Base-by-base conservation (phyloP, 2,888 invertebrate genomes). In the Chloromyia formosa region DNA sequence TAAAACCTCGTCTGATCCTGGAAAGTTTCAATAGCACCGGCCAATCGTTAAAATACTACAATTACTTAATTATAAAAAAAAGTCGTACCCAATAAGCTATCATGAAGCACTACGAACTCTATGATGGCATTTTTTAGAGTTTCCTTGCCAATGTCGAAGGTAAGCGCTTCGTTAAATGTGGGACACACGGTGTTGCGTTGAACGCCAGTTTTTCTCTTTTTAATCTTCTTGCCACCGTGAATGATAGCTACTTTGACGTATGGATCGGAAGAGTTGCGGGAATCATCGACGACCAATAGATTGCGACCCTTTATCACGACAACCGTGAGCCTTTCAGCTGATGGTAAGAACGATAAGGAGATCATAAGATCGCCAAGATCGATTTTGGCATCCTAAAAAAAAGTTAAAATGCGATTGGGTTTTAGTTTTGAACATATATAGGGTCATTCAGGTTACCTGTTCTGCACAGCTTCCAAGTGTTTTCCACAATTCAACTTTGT, bases 161-260 rank as follows among this genome's bases (percentile, higher is more conserved):
- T 94, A 77, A 97, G 87, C 0, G 96, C 95, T 83, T 97, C 97
- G 83, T 97, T 97, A 86, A 95, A 97, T 0, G 96, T 92, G 0
- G 97, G 96, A 82, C 90, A 92, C 0, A 96, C 87, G 0, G 94
- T 95, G 80, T 93, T 93, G 82, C 93, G 92, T 84, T 94, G 93
- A 0, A 96, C 95, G 0, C 94, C 92, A 0, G 97, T 96, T 85
- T 96, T 96, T 85, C 95, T 94, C 87, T 96, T 96, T 86, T 96
- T 96, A 80, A 97, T 93, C 76, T 96, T 88, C 83, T 95, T 94
- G 1, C 94, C 94, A 84, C 94, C 93, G 81, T 94, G 94, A 79
- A 96, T 89, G 74, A 97, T 88, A 80, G 94, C 93, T 27, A 96
- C 93, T 87, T 97, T 97, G 74, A 97, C 95, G 85, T 96, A 97